Conservation (phyloP, 2,113 vertebrate genomes). For the Condylura cristata region DNA sequence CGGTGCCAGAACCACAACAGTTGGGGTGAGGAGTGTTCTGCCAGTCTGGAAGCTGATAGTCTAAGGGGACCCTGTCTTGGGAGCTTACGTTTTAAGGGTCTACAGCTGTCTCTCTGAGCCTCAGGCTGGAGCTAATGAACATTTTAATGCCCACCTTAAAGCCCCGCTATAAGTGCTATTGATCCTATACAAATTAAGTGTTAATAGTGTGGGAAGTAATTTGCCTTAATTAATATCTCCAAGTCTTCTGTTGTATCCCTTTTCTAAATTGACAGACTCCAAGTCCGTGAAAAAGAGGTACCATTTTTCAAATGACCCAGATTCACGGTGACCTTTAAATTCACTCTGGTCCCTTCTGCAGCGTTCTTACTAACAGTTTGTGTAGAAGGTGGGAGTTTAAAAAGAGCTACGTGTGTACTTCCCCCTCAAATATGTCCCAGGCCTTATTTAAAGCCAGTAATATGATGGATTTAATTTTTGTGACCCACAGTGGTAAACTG, state of each 20-base stretch:
- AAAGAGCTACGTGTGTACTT: neutral
- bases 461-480: neutral
- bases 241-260: neutral
- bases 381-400: neutral
- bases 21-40: too few species aligned
- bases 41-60: neutral
- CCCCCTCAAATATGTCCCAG: neutral
- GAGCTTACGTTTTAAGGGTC: neutral
- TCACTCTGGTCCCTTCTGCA: neutral
- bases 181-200: slow-evolving; percentile 22
- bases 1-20: too few species aligned
- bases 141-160: neutral
- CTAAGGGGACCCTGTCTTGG: neutral
- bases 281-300: neutral
- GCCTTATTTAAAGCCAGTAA: neutral
- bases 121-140: neutral
- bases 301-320: neutral
- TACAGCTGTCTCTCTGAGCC: neutral
- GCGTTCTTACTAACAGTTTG: neutral
- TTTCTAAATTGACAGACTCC: slow-evolving; percentile 13
- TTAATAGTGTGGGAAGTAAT: neutral
- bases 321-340: neutral
- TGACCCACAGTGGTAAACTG: neutral
- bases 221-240: neutral
- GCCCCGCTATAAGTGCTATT: neutral